Evolutionary conservation across 1,140 invertebrate genomes (phyloP).

Genomic region (Eurosta solidaginis): DNA sequence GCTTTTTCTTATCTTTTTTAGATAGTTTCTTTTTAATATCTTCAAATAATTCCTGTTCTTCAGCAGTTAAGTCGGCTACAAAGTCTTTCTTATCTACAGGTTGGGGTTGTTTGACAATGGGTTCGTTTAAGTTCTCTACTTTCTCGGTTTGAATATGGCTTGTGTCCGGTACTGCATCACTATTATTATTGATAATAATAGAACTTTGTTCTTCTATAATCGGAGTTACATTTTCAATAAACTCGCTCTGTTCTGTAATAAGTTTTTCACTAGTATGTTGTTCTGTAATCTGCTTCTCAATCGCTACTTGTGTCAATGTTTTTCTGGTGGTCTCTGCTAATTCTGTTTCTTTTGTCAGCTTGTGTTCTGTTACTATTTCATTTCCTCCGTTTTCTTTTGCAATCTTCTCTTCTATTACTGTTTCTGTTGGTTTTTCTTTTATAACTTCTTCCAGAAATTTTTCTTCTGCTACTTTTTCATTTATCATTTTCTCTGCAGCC

Average conservation of each 20-base stretch:
- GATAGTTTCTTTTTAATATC: constrained; percentile 56
- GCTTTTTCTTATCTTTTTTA: constrained; percentile 57
- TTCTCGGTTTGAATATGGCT: background rate
- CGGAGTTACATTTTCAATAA: background rate
- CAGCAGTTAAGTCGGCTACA: constrained; percentile 35
- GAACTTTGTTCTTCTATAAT: background rate
- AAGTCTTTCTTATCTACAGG: background rate
- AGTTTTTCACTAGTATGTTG: too few relatives aligned
- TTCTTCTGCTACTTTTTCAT: too few relatives aligned
- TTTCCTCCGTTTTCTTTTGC: too few relatives aligned
- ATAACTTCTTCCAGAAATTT: too few relatives aligned
- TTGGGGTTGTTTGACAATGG: background rate
- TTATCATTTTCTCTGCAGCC: too few relatives aligned
- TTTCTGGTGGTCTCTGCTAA: too few relatives aligned
- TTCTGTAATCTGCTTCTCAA: background rate
- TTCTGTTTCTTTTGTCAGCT: too few relatives aligned
- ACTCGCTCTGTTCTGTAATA: background rate
- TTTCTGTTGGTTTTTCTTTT: too few relatives aligned
- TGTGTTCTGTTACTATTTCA: too few relatives aligned
- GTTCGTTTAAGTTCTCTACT: background rate
- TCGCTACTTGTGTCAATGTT: background rate
- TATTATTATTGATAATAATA: background rate
- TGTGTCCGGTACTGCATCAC: background rate
- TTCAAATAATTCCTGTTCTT: constrained; percentile 53
- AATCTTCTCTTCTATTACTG: background rate